phyloP scores from a whole-genome alignment of 1,140 invertebrate genomes.

The Diachasma alloeum region DNA sequence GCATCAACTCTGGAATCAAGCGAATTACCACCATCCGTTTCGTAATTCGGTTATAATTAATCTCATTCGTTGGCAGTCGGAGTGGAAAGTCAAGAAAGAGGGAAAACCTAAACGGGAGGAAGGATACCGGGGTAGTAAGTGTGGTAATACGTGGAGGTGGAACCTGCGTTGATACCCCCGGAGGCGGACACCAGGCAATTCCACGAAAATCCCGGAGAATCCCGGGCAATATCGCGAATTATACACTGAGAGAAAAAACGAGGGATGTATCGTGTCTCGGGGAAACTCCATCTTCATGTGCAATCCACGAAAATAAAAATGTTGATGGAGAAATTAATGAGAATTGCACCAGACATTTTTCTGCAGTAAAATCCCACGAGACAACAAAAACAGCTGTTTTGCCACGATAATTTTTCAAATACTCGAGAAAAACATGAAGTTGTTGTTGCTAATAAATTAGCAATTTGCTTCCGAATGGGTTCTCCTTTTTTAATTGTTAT shows the following conservation, averaged over 20 bases:
- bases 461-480: too few species aligned
- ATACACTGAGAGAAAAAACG: slow-evolving; percentile 18
- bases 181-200: slow-evolving; percentile 24
- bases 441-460: too few species aligned
- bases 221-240: slow-evolving; percentile 31
- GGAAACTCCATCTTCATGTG: not conserved
- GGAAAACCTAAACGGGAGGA: not conserved
- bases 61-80: slow-evolving; percentile 20
- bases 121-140: not conserved
- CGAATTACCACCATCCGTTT: slow-evolving; percentile 29
- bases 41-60: slow-evolving; percentile 32
- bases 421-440: too few species aligned
- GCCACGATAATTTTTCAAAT: too few species aligned
- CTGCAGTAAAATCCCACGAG: not conserved
- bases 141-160: not conserved
- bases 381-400: too few species aligned
- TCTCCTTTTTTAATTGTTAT: too few species aligned
- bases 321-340: too few species aligned
- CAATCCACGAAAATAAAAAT: not conserved
- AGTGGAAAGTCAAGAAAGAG: slow-evolving; percentile 8
- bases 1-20: slow-evolving; percentile 22
- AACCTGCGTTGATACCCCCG: slow-evolving; percentile 17
- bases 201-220: slow-evolving; percentile 28
- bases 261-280: not conserved
- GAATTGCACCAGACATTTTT: too few species aligned